These are phyloP conservation scores for Setophaga coronata DNA, from an alignment of 2,113 vertebrate species.

Conservation along the genomic window DNA sequence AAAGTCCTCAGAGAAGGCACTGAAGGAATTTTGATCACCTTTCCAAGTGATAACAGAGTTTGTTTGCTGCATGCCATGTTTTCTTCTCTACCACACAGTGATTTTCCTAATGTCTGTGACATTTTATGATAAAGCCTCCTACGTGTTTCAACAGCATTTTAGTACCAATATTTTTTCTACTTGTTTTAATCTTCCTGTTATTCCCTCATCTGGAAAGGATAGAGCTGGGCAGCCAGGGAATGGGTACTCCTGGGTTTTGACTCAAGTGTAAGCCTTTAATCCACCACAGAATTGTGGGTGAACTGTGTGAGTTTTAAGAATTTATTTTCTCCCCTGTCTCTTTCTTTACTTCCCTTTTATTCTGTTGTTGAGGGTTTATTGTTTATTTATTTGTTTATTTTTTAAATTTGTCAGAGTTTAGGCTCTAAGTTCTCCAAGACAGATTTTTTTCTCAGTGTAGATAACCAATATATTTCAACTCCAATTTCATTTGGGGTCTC, in stretches of 20 bases:
- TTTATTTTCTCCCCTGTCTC: background rate
- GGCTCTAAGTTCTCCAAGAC: background rate
- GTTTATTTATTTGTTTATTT: background rate
- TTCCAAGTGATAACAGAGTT: background rate
- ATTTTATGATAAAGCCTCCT: background rate
- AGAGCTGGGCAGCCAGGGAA: background rate
- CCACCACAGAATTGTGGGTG: background rate
- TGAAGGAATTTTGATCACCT: background rate
- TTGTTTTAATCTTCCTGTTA: background rate
- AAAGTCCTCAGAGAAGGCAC: background rate
- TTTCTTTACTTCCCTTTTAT: background rate
- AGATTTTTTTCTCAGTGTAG: background rate
- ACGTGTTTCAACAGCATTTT: background rate
- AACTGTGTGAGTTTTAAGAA: background rate
- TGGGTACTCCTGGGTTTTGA: background rate
- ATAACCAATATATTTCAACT: background rate
- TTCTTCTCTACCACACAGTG: background rate
- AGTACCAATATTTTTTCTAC: background rate
- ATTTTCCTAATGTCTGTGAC: background rate
- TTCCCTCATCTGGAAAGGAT: background rate
- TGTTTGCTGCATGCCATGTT: background rate
- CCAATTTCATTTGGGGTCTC: background rate
- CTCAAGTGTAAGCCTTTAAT: background rate
- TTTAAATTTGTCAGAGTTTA: background rate
- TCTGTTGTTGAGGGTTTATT: background rate